Evolutionary conservation across 2,888 invertebrate genomes (phyloP), one percentile per base, ranked within the genome.

Genomic region (Dryobota labecula): DNA sequence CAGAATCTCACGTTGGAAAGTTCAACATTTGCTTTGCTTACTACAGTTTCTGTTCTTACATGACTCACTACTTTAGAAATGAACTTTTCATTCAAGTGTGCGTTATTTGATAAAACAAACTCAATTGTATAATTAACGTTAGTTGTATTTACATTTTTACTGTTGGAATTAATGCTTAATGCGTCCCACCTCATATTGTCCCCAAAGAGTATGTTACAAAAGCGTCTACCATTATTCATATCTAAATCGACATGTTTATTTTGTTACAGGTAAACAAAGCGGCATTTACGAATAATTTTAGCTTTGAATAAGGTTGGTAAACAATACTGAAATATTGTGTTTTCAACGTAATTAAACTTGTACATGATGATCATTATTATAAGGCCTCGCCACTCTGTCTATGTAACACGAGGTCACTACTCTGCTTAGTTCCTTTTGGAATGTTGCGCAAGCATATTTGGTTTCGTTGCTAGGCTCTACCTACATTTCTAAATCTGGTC

Each of bases 241-340:
- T 82, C 72, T 85, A 84, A 86, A 86, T 82, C 82, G 82, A 72
- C 74, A 64, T 88, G 84, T 89, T 86, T 88, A 77, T 88, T 86
- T 84, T 89, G 85, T 93, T 92, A 73, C 94, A 94, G 94, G 94
- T 94, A 94, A 93, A 92, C 89, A 91, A 87, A 80, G 72, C 76
- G 73, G 79, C 69, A 60, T 53, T 71, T 73, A 74, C 51, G 67
- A 76, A 78, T 78, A 73, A 60, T 79, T 79, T 78, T 76, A 64
- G 41, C 64, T 73, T 66, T 73, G 64, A 74, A 71, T 75, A 82
- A 87, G 87, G 86, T 82, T 78, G 74, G 87, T 88, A 82, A 80
- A 84, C 71, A 81, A 72, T 51, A 45, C 47, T 73, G 33, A 75
- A 67, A 82, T 76, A 70, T 70, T 72, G 43, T 67, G 30, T 58